Evolutionary conservation across 2,797 vertebrate genomes (phyloP).

Genomic region (Siniperca obscura): DNA sequence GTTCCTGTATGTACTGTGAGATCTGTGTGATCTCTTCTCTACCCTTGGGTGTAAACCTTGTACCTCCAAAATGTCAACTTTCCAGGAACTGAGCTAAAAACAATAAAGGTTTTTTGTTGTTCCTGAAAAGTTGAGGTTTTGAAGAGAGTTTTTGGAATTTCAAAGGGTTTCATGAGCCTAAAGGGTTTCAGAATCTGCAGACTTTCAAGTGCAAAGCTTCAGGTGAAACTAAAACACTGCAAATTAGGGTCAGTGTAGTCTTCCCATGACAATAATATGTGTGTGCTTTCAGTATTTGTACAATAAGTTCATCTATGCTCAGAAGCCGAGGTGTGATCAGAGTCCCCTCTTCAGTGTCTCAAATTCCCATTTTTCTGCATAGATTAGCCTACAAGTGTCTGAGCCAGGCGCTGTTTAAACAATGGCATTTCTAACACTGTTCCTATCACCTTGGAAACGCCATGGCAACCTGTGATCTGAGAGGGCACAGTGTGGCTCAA

Average conservation of each 20-base stretch:
- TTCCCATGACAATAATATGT: constrained; percentile 4
- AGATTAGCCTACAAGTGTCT: constrained; percentile 74
- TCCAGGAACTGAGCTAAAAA: constrained; percentile 29
- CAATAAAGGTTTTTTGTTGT: constrained; percentile 24
- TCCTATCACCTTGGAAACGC: constrained; percentile 81
- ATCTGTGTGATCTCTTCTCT: constrained; percentile 59
- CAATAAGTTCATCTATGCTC: constrained; percentile 37
- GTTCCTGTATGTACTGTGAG: constrained; percentile 66
- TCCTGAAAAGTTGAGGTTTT: constrained; percentile 21
- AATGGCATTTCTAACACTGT: constrained; percentile 80
- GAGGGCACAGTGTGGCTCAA: constrained; percentile 81
- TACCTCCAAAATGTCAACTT: constrained; percentile 65
- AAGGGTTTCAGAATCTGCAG: neutral
- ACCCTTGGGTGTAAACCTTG: constrained; percentile 47
- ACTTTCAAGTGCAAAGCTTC: constrained; percentile 16
- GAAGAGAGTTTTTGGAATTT: constrained; percentile 9
- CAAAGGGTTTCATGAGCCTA: neutral
- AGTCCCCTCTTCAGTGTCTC: constrained; percentile 53
- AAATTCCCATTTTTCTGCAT: constrained; percentile 66
- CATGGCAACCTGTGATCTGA: constrained; percentile 83
- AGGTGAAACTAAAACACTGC: constrained; percentile 22
- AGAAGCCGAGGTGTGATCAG: constrained; percentile 36
- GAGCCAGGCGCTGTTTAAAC: constrained; percentile 73
- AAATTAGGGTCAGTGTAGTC: constrained; percentile 12
- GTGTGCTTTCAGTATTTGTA: constrained; percentile 34